These are phyloP conservation scores for Hemichromis elongatus DNA, from an alignment of 2,113 vertebrate species.

Conservation along the genomic window DNA sequence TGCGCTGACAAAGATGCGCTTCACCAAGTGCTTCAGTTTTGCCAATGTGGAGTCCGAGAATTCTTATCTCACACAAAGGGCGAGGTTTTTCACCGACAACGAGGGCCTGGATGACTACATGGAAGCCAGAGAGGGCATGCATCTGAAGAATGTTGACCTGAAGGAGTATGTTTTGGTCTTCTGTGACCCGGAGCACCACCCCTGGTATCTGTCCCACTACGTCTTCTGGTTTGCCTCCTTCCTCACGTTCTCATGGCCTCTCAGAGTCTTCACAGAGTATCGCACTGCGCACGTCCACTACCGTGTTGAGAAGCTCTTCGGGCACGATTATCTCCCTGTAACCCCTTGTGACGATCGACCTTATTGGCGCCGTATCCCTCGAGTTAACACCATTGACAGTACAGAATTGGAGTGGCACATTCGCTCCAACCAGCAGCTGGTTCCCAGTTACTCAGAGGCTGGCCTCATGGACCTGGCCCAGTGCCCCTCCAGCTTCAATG, in stretches of 20 bases:
- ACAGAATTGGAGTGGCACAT: conserved; percentile 97
- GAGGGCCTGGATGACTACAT: conserved; percentile 96
- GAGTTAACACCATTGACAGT: conserved; percentile 94
- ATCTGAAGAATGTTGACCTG: conserved; percentile 93
- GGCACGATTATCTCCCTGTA: conserved; percentile 84
- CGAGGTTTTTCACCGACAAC: conserved; percentile 93
- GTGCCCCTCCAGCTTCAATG: conserved; percentile 75
- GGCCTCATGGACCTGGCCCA: conserved; percentile 93
- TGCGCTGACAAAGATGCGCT: conserved; percentile 85
- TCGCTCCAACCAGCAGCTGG: conserved; percentile 93
- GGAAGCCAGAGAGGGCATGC: conserved; percentile 95
- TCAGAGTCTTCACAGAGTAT: conserved; percentile 90
- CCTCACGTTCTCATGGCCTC: conserved; percentile 91
- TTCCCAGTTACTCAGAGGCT: conserved; percentile 94
- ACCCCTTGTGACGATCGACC: conserved; percentile 87
- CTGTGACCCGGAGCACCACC: conserved; percentile 84
- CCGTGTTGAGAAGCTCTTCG: conserved; percentile 94
- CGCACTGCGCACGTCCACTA: conserved; percentile 91
- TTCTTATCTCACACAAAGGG: conserved; percentile 90
- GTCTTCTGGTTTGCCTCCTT: conserved; percentile 92
- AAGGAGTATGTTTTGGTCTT: conserved; percentile 94
- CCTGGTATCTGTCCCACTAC: conserved; percentile 88
- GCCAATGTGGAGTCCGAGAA: conserved; percentile 95
- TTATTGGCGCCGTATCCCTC: conserved; percentile 86
- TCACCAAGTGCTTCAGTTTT: conserved; percentile 97